Evolutionary conservation across 1,140 invertebrate species (phyloP).

Genomic region (Octopus sinensis): DNA sequence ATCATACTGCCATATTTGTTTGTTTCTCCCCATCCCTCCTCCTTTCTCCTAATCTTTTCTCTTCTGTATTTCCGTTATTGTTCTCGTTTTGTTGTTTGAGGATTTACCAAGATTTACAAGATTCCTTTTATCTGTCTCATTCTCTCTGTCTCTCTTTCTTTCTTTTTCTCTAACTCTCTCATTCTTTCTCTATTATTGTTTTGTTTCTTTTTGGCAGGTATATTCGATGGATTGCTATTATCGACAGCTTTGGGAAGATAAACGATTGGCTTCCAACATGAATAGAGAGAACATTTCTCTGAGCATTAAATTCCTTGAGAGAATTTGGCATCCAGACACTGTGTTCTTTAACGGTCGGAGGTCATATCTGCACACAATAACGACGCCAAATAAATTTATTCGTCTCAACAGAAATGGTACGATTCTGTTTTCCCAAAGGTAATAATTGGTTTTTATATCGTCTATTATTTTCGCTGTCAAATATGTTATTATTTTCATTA

Average conservation of each 20-base stretch:
- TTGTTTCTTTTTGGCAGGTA: constrained; percentile 63
- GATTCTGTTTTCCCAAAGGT: constrained; percentile 50
- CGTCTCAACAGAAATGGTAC: constrained; percentile 47
- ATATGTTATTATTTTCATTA: too few species aligned
- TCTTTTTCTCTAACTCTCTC: too few species aligned
- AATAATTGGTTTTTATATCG: not conserved
- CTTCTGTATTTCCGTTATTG: too few species aligned
- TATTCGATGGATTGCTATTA: constrained; percentile 97
- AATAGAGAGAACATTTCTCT: constrained; percentile 32
- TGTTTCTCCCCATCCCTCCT: too few species aligned
- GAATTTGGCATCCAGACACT: constrained; percentile 52
- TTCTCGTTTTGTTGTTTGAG: too few species aligned
- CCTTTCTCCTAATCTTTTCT: too few species aligned
- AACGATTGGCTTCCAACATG: constrained; percentile 51
- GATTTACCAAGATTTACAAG: too few species aligned
- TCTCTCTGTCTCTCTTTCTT: too few species aligned
- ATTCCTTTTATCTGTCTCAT: too few species aligned
- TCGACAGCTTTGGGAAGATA: constrained; percentile 67
- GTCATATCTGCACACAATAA: constrained; percentile 56
- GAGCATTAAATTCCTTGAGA: constrained; percentile 38
- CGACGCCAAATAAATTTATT: constrained; percentile 53
- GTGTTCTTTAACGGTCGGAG: constrained; percentile 58
- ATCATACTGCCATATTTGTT: too few species aligned
- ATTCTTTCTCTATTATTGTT: too few species aligned
- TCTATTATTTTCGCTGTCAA: too few species aligned